Evolutionary conservation across 2,797 vertebrate genomes (phyloP).

Genomic region (Salarias fasciatus): DNA sequence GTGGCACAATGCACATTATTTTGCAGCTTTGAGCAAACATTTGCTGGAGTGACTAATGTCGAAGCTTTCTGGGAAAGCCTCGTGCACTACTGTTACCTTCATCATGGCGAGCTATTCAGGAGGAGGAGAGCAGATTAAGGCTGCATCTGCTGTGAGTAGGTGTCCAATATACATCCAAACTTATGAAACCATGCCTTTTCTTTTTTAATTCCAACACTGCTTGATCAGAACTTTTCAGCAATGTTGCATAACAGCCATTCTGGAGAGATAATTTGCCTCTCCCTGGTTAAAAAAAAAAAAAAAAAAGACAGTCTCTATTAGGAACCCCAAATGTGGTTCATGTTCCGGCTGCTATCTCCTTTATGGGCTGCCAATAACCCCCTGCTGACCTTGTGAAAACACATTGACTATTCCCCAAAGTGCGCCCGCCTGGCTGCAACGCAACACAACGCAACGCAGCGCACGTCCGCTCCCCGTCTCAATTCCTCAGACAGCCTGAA

Average conservation of each 20-base stretch:
- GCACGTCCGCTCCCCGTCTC: conserved; percentile 56
- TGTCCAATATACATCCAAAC: too few relatives aligned
- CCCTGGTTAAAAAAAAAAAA: conserved; percentile 6
- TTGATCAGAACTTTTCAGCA: conserved; percentile 2
- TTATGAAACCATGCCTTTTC: too few relatives aligned
- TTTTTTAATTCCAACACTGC: too few relatives aligned
- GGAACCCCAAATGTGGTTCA: too few relatives aligned
- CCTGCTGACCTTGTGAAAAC: conserved; percentile 77
- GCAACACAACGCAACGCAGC: too few relatives aligned
- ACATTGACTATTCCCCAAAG: conserved; percentile 71
- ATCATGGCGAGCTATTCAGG: too few relatives aligned
- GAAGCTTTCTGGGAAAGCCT: neutral
- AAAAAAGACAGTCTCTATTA: neutral
- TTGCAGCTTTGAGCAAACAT: neutral
- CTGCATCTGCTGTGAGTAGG: neutral
- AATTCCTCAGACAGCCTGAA: conserved; percentile 45
- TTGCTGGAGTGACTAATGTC: neutral
- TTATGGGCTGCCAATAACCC: conserved; percentile 64
- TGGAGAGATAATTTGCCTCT: neutral
- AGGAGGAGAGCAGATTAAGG: neutral
- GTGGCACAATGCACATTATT: neutral
- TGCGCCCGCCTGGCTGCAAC: conserved; percentile 56
- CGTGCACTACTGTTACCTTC: neutral
- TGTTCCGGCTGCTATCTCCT: neutral
- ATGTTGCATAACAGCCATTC: conserved; percentile 14